Conservation (phyloP, 2,888 invertebrate genomes). For the Eupsilia transversa region DNA sequence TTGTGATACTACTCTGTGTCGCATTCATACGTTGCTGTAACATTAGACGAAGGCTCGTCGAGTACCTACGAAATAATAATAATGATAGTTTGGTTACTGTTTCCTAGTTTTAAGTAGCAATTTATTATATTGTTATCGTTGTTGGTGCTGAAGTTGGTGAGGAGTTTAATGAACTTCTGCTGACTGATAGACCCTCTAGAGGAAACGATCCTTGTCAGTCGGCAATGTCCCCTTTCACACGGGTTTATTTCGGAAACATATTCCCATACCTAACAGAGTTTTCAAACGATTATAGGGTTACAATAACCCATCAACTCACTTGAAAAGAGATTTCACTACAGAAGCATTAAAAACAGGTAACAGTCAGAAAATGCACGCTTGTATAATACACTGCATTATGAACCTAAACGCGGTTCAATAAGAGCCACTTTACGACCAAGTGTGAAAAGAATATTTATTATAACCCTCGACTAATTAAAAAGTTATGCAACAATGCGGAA, state of each 20-base stretch:
- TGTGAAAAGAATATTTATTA: no score
- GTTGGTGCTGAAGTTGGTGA: slow-evolving; percentile 9
- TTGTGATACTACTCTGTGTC: slow-evolving; percentile 29
- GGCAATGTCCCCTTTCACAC: not conserved
- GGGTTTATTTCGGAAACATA: not conserved
- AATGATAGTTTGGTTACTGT: slow-evolving; percentile 25
- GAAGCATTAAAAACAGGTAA: not conserved
- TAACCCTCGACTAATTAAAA: no score
- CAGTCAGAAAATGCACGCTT: no score
- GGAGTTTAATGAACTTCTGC: slow-evolving; percentile 36
- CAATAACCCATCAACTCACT: not conserved
- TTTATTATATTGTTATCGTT: slow-evolving; percentile 30
- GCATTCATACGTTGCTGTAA: slow-evolving; percentile 28
- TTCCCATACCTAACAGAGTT: not conserved
- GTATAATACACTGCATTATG: no score
- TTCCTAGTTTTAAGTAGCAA: slow-evolving; percentile 24
- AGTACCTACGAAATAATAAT: slow-evolving; percentile 38
- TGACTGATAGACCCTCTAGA: slow-evolving; percentile 8
- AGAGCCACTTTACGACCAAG: no score
- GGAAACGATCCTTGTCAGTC: not conserved
- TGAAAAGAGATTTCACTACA: not conserved
- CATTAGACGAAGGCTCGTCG: not conserved
- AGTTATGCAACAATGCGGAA: no score
- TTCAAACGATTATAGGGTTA: not conserved
- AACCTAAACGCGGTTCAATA: no score